Evolutionary conservation across 2,797 vertebrate species (phyloP), one percentile per base, ranked within the genome.

Genomic region (Buphagus erythrorhynchus): DNA sequence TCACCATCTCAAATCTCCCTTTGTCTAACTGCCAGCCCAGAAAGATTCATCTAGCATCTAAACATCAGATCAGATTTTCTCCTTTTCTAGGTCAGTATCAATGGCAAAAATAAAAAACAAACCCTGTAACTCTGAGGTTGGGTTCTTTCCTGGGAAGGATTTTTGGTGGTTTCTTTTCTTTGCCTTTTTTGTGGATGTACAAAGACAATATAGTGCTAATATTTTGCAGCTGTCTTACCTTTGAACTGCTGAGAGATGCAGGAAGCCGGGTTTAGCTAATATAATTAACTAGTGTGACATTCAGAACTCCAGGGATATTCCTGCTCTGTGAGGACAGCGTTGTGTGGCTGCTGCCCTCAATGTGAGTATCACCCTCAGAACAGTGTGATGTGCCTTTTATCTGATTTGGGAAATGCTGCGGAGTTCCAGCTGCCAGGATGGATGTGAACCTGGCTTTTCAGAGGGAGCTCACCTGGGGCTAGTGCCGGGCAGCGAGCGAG

Each of bases 401-500:
- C 48, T 62, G 26, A 57, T 45, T 45, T 73, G 58, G 59, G 36
- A 91, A 36, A 36, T 3, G 4, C 61, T 33, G 43, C n/a, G 24
- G 40, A 43, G 33, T 33, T 62, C 14, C 68, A 61, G 12, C 5
- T 16, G 28, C 38, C 5, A 72, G 43, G 48, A 38, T 4, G 51
- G 48, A 24, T 11, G 1, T 4, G 46, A 58, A 66, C 6, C 26
- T 31, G 49, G 35, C 40, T 62, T 69, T 81, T 66, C 26, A 58
- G 40, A 62, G 58, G 57, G 40, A 49, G 24, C 48, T 61, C 33
- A 31, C 43, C 25, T 22, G n/a, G 43, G 48, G 33, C 46, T 38
- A 61, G 20, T 3, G 16, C 45, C 2, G 2, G 19, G 33, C 68
- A 63, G 59, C 0, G 2, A 80, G 61, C 0, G 3, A 82, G 24